phyloP scores from a whole-genome alignment of 1,140 invertebrate genomes.

The Batillaria attramentaria region DNA sequence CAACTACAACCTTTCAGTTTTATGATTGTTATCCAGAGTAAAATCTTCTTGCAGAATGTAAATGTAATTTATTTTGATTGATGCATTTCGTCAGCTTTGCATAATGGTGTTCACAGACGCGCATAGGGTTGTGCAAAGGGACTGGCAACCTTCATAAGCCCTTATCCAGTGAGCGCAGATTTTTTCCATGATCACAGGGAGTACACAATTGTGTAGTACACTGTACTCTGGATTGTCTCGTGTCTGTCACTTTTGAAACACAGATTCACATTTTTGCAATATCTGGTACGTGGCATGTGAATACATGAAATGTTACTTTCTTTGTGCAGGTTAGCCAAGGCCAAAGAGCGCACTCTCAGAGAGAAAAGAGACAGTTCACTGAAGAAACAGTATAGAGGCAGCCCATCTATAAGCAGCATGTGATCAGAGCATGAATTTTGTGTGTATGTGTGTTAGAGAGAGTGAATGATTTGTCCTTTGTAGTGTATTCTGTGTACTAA shows the following conservation, averaged over 20 bases:
- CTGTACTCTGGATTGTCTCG: not conserved
- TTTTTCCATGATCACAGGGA: not conserved
- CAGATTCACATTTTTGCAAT: not conserved
- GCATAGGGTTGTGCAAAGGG: no score
- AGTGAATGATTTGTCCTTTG: not conserved
- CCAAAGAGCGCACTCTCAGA: conserved; percentile 36
- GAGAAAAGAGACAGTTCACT: conserved; percentile 45
- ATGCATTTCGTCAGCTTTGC: no score
- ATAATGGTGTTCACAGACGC: no score
- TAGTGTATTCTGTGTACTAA: not conserved
- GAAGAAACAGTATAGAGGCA: conserved; percentile 39
- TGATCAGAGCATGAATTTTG: not conserved
- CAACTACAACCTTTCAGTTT: no score
- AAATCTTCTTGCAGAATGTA: no score
- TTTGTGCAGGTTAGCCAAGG: conserved; percentile 41
- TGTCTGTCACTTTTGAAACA: not conserved
- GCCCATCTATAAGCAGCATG: not conserved
- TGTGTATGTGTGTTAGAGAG: not conserved
- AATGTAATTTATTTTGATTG: no score
- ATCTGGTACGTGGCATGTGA: not conserved
- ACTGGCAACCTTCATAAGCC: no score
- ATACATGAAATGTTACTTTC: conserved; percentile 12
- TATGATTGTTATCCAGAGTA: no score
- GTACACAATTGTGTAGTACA: not conserved
- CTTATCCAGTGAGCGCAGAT: not conserved